Evolutionary conservation across 2,113 vertebrate genomes (phyloP), one percentile per base, ranked within the genome.

Genomic region (Mormyrus lacerda): DNA sequence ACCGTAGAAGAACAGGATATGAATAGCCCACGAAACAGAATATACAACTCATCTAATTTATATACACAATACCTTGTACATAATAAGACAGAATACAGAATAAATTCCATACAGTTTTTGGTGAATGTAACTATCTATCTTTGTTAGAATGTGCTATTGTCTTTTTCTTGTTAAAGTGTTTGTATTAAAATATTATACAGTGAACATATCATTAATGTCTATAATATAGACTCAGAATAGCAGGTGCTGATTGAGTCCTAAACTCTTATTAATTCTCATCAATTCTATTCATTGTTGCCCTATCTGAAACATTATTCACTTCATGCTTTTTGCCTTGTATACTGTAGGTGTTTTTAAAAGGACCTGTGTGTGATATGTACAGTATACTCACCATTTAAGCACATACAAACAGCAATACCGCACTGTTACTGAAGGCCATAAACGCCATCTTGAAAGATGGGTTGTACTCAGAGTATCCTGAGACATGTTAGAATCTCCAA

Each of bases 371-470:
- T 84, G 76, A 82, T 47, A 47, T 84, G 39, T 44, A 24, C 4
- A 5, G 44, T 45, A 47, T 47, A 10, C 10, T 44, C 10, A 39
- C 24, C 76, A 24, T 84, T 47, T 84, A n/a, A 76, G 35, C 6
- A 11, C 15, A 19, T 79, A 5, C 17, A 42, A 79, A 6, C 73
- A 39, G 35, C 39, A 39, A 42, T 35, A 39, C 48, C 9, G 50
- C 4, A 42, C 55, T 87, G 50, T 58, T 88, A 21, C 87, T 10
- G 19, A 44, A 13, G 6, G n/a, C 24, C 42, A 17, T 73, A 88
- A 73, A 50, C 17, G 44, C 21, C 39, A 73, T 88, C 42, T 88
- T 69, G 87, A 88, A 48, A 27, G 35, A 88, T 88, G 87, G 87
- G 87, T n/a, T 47, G 87, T 73, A 48, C 87, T 50, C 42, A 65